Conservation (phyloP, 2,797 vertebrate genomes). For the Crocidura indochinensis region DNA sequence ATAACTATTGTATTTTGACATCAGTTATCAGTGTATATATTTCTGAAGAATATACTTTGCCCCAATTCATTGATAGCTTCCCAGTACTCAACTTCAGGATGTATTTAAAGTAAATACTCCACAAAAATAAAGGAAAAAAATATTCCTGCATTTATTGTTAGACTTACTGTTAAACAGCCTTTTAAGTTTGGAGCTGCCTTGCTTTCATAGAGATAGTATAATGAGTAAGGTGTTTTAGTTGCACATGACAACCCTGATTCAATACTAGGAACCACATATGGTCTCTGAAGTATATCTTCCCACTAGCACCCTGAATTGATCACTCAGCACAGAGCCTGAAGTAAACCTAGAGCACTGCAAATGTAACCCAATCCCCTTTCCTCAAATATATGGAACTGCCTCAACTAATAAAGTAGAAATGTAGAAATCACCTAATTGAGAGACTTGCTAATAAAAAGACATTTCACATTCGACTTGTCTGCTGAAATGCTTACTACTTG, state of each 20-base stretch:
- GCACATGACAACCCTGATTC: too few relatives aligned
- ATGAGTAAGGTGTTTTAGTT: too few relatives aligned
- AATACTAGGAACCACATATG: too few relatives aligned
- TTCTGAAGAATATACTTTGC: constrained; percentile 30
- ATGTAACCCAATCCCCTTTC: too few relatives aligned
- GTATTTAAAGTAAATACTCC: not conserved
- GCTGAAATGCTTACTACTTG: not conserved
- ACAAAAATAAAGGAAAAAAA: not conserved
- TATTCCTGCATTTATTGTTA: not conserved
- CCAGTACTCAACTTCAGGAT: not conserved
- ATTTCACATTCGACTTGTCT: not conserved
- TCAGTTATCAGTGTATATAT: not conserved
- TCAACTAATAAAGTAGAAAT: not conserved
- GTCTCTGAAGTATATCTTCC: too few relatives aligned
- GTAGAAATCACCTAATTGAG: not conserved
- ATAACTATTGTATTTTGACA: not conserved
- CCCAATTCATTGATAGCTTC: not conserved
- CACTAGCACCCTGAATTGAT: too few relatives aligned
- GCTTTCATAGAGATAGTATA: not conserved
- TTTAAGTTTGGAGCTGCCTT: too few relatives aligned
- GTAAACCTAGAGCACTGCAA: too few relatives aligned
- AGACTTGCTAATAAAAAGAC: not conserved
- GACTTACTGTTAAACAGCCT: not conserved
- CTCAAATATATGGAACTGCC: not conserved
- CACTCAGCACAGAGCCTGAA: too few relatives aligned